A percentile compares a stretch with the other conserved stretches of the same genome.
These are phyloP conservation scores for Halcyon leucocephala DNA, from an alignment of 2,797 vertebrate genomes.

Conservation along the genomic window DNA sequence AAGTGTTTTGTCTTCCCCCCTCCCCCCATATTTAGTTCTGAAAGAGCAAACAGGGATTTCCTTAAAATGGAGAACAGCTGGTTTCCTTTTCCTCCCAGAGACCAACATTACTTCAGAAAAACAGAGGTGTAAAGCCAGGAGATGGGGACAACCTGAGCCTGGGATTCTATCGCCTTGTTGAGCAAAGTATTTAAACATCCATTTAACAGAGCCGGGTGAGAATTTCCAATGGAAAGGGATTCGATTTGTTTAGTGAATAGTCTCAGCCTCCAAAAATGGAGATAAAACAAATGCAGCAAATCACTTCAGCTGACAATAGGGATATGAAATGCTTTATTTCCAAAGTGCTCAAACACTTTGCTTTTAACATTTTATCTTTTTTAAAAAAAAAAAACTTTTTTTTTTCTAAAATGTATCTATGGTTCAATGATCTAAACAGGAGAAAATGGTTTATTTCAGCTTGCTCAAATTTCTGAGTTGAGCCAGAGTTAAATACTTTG, in stretches of 20 bases:
- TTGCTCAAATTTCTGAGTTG: neutral
- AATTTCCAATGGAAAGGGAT: neutral
- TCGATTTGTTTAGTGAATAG: neutral
- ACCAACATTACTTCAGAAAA: neutral
- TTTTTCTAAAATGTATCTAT: neutral
- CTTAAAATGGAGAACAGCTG: slow-evolving; percentile 15
- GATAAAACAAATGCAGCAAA: neutral
- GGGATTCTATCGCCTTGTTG: neutral
- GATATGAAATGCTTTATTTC: neutral
- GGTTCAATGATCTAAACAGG: neutral
- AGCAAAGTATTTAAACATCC: neutral
- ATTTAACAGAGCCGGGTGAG: neutral
- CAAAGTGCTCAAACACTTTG: neutral
- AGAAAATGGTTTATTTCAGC: neutral
- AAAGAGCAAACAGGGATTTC: neutral
- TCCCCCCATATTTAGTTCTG: neutral
- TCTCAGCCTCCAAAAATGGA: neutral
- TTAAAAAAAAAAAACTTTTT: neutral
- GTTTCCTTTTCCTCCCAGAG: neutral
- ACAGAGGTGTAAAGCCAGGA: neutral
- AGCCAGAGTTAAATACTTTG: neutral
- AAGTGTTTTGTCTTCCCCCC: neutral
- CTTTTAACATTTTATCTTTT: neutral
- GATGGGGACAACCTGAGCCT: neutral
- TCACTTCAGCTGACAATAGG: neutral